Percentiles rank a stretch among this genome's conserved stretches.
phyloP scores from a whole-genome alignment of 2,797 vertebrate species.

The Sphenodon punctatus region DNA sequence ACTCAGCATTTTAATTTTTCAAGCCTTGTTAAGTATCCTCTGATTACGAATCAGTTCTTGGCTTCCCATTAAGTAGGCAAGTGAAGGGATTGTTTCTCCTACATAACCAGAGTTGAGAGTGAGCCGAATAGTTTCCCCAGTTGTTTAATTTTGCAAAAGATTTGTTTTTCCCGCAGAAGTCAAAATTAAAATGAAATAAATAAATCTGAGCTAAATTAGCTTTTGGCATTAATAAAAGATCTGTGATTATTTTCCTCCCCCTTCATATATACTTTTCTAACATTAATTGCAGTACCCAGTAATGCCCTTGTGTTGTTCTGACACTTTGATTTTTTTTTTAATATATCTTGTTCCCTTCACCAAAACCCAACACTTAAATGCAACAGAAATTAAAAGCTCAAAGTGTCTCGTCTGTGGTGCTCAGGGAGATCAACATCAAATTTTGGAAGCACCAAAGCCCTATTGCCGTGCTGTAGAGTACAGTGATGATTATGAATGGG shows the following conservation, averaged over 20 bases:
- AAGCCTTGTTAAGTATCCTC: not conserved
- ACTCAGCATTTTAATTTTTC: not conserved
- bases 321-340: conserved; percentile 37
- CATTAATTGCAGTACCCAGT: conserved; percentile 2
- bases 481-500: not conserved
- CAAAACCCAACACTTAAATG: not conserved
- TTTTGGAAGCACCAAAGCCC: conserved; percentile 16
- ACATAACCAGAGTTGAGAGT: not conserved
- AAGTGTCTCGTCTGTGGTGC: not conserved
- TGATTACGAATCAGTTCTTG: not conserved
- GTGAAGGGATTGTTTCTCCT: not conserved
- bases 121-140: not conserved
- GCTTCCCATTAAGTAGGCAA: not conserved
- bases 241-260: not conserved
- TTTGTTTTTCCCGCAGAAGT: not conserved
- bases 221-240: conserved; percentile 1
- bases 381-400: not conserved
- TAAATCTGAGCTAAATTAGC: not conserved
- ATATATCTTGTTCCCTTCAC: conserved; percentile 3
- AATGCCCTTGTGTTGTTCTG: not conserved
- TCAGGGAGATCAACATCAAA: conserved; percentile 11
- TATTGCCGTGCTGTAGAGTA: not conserved
- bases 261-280: not conserved
- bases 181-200: conserved; percentile 11
- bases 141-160: not conserved